Percentiles rank a stretch among this genome's conserved stretches.
Conservation (phyloP, 2,113 vertebrate genomes). For the Struthidea cinerea region DNA sequence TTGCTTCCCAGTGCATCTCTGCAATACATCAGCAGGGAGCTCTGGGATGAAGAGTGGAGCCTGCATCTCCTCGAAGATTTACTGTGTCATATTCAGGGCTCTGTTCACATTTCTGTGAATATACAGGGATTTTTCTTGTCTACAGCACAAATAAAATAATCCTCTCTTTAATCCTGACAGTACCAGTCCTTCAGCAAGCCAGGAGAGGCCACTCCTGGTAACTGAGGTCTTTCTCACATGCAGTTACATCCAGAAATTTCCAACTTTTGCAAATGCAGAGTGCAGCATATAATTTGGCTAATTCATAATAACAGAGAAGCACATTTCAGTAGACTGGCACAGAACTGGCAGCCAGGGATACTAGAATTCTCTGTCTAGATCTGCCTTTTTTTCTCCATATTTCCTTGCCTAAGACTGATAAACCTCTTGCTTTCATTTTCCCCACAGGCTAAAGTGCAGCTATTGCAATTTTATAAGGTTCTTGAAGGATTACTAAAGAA, state of each 20-base stretch:
- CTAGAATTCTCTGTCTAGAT: background rate
- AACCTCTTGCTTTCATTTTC: background rate
- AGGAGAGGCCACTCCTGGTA: background rate
- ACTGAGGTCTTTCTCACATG: background rate
- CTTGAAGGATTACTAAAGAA: background rate
- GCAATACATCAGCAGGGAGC: background rate
- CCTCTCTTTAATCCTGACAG: background rate
- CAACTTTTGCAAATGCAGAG: background rate
- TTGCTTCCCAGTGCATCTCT: background rate
- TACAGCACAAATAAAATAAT: background rate
- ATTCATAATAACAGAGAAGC: background rate
- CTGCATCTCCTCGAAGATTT: constrained; percentile 1
- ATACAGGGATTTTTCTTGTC: constrained; percentile 11
- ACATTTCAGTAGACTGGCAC: background rate
- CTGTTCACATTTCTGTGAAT: background rate
- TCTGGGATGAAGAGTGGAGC: background rate
- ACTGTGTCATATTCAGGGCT: background rate
- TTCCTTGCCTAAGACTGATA: background rate
- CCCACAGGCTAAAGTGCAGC: background rate
- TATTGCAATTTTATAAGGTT: background rate
- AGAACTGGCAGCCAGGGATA: background rate
- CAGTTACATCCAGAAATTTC: background rate
- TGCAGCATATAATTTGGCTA: background rate
- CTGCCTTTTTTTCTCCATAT: background rate
- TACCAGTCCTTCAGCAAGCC: background rate